Percentiles rank a stretch among this genome's conserved stretches.
Evolutionary conservation across 2,113 vertebrate species (phyloP).

Genomic region (Cariama cristata): DNA sequence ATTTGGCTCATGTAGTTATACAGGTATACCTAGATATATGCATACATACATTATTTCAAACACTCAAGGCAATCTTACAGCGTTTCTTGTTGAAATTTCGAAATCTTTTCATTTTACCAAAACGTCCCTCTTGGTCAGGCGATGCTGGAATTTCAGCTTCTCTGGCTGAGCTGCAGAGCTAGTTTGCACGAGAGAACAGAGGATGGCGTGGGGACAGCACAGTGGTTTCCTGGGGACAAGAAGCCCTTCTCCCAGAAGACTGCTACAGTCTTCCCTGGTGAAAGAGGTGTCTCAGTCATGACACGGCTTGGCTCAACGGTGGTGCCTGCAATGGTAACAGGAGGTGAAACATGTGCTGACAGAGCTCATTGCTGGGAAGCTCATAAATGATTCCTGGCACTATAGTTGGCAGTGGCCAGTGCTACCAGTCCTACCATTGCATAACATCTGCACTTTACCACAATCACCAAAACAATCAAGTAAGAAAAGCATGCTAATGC

Average conservation of each 20-base stretch:
- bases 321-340: slow-evolving; percentile 2
- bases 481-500: slow-evolving; percentile 13
- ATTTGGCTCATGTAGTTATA: slow-evolving; percentile 50
- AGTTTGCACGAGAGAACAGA: neutral
- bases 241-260: neutral
- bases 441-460: slow-evolving; percentile 52
- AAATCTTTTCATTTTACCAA: slow-evolving; percentile 6
- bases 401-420: slow-evolving; percentile 33
- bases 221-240: neutral
- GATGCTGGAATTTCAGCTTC: neutral
- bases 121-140: neutral
- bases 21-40: slow-evolving; percentile 56
- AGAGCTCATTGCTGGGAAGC: slow-evolving; percentile 52
- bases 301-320: neutral
- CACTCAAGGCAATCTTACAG: slow-evolving; percentile 53
- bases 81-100: slow-evolving; percentile 18
- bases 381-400: slow-evolving; percentile 62
- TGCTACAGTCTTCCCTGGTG: neutral
- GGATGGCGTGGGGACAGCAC: neutral
- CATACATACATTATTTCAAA: slow-evolving; percentile 56
- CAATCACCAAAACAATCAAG: slow-evolving; percentile 52
- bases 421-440: slow-evolving; percentile 63
- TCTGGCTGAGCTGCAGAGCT: neutral
- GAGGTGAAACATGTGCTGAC: slow-evolving; percentile 67
- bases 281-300: neutral